Percentiles rank a stretch among this genome's conserved stretches.
Evolutionary conservation across 2,888 invertebrate species (phyloP).

Genomic region (Drosophila mimetica): DNA sequence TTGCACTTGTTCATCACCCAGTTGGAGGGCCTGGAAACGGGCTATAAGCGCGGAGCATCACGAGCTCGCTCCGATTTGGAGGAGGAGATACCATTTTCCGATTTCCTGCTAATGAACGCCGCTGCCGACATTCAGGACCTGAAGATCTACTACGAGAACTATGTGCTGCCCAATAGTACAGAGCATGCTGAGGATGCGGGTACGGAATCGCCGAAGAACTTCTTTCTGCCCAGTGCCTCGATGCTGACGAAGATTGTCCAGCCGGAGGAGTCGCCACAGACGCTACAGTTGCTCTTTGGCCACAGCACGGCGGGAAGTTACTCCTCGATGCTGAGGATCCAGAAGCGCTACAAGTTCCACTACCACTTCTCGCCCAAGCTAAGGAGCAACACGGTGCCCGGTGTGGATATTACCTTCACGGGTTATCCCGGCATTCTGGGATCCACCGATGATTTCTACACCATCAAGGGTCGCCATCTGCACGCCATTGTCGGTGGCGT

Average conservation of each 20-base stretch:
- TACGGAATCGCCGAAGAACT: slow-evolving; percentile 86
- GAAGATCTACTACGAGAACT: slow-evolving; percentile 83
- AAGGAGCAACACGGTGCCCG: slow-evolving; percentile 86
- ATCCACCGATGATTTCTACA: slow-evolving; percentile 93
- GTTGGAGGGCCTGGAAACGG: slow-evolving; percentile 90
- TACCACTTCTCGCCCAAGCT: slow-evolving; percentile 87
- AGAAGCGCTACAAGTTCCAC: slow-evolving; percentile 93
- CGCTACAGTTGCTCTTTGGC: slow-evolving; percentile 88
- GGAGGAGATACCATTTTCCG: slow-evolving; percentile 87
- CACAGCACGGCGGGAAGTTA: slow-evolving; percentile 94
- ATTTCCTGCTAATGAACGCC: slow-evolving; percentile 91
- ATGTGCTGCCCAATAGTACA: slow-evolving; percentile 72
- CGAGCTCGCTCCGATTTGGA: slow-evolving; percentile 87
- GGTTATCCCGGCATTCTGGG: slow-evolving; percentile 93
- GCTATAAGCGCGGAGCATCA: slow-evolving; percentile 89
- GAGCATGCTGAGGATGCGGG: slow-evolving; percentile 54
- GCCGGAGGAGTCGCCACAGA: slow-evolving; percentile 80
- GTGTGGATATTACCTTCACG: slow-evolving; percentile 90
- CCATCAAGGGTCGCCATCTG: slow-evolving; percentile 86
- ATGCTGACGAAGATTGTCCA: slow-evolving; percentile 82
- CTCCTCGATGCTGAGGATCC: slow-evolving; percentile 91
- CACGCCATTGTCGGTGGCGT: slow-evolving; percentile 91
- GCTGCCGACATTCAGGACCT: slow-evolving; percentile 90
- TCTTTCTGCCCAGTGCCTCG: slow-evolving; percentile 86
- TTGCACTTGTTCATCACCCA: slow-evolving; percentile 91